Evolutionary conservation across 2,113 vertebrate genomes (phyloP), one percentile per base, ranked within the genome.

Genomic region (Morphnarchus princeps): DNA sequence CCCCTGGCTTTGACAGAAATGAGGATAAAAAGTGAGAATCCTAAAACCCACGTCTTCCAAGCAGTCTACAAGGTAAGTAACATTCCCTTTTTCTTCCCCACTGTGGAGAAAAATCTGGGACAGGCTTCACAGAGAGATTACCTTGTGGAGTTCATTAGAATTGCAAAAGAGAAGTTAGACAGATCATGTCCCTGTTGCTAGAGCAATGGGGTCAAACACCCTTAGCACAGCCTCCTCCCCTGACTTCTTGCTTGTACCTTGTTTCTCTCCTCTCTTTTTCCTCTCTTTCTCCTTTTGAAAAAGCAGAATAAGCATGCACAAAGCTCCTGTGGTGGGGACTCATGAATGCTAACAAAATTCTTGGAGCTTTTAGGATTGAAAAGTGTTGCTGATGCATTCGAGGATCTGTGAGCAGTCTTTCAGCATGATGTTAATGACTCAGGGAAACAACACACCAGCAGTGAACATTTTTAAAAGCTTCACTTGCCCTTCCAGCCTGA

Each of bases 381-480:
- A 88, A 66, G 38, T 2, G 9, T 45, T 71, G 90, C 55, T 4
- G n/a, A 28, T 47, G 59, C 69, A 55, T 16, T 71, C 21, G 8
- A 94, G 80, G 67, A 90, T 22, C 59, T 36, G 0, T 1, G 45
- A 16, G 49, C 34, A 19, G 82, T 8, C 1, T 42, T 93, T 90
- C 71, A 36, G 85, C 47, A 29, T 32, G 54, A 49, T 61, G 90
- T 93, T 36, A 88, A 86, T 90, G 90, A 95, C 85, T 86, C 28
- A 14, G 79, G 82, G 67, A 92, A 95, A 92, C 86, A 72, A 65
- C 32, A 21, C 21, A 9, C 21, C 74, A 43, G 67, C 74, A 77
- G 66, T 4, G n/a, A 90, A 17, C 25, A 5, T 22, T 91, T 96
- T 85, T 82, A 80, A 95, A 95, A 96, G 95, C 89, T 78, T 93